Base-by-base conservation (phyloP, 2,113 vertebrate species). In the Fregetta grallaria region DNA sequence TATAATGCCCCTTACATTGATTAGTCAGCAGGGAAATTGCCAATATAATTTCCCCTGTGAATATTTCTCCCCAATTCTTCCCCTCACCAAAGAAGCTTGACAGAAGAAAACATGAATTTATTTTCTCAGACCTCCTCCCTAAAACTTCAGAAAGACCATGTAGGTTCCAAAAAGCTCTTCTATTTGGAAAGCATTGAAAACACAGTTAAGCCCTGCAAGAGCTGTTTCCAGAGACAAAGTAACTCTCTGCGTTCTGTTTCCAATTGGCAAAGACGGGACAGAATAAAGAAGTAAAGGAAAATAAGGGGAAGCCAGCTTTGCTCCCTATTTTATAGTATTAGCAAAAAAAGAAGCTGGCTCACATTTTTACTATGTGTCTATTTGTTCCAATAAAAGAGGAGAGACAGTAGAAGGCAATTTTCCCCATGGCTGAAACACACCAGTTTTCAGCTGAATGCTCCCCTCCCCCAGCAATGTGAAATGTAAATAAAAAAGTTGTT, bases 261-360 rank as follows among this genome's bases (percentile, higher is more conserved):
- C 94, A 97, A 79, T 26, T 95, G 91, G 94, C 95, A 92, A 91
- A 97, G 80, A 68, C 18, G 79, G 58, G 83, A 42, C 32, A 96
- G 91, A 94, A 85, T 58, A 94, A 96, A 88, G 73, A 90, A 88
- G 82, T 61, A 77, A 92, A 91, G 86, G 91, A 96, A 97, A 97
- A 94, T 36, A 71, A 96, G 49, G 40, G 88, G 86, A 93, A 96
- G 92, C 16, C 2, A 5, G 38, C 30, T 95, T 93, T 93, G 65
- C 93, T 93, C 74, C 74, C 66, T 95, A 29, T 87, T 96, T 97
- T 82, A 92, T 29, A 81, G 84, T 68, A 89, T 81, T 36, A 86
- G 22, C 12, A 56, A 40, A 80, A 90, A 76, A 85, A 86, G n/a
- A 92, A 81, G 3, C 50, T 96, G 94, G 76, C 76, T 95, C 34